phyloP scores from a whole-genome alignment of 64 coral and sea anemone genomes.

The Exaiptasia diaphana region DNA sequence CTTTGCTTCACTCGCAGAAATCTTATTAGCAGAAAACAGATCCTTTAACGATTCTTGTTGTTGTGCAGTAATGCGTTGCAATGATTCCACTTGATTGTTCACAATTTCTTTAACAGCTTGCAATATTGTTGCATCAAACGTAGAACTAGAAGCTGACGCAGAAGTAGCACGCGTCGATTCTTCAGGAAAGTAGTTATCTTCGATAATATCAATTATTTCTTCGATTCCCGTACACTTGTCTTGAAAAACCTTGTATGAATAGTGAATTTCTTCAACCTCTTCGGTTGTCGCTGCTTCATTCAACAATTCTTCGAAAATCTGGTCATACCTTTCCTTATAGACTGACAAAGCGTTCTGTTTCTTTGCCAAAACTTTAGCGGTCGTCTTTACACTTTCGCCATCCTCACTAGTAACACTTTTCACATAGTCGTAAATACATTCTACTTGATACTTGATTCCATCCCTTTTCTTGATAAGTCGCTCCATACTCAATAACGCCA shows the following conservation, averaged over 20 bases:
- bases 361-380: background rate
- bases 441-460: background rate
- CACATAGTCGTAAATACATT: background rate
- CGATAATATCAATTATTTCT: background rate
- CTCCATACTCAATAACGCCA: background rate
- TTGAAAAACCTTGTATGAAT: background rate
- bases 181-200: background rate
- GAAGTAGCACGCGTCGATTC: too few species aligned
- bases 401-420: background rate
- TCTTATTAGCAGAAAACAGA: background rate
- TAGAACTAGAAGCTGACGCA: too few species aligned
- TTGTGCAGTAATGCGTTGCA: background rate
- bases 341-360: background rate
- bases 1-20: background rate
- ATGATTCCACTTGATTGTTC: background rate
- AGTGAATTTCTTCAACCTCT: background rate
- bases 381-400: background rate
- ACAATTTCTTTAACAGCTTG: background rate
- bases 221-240: background rate
- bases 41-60: background rate
- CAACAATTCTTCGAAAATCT: background rate
- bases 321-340: background rate
- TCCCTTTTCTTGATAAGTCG: background rate
- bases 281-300: background rate
- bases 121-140: background rate